phyloP scores from a whole-genome alignment of 2,888 invertebrate species.

The Synanthedon andrenaeformis region DNA sequence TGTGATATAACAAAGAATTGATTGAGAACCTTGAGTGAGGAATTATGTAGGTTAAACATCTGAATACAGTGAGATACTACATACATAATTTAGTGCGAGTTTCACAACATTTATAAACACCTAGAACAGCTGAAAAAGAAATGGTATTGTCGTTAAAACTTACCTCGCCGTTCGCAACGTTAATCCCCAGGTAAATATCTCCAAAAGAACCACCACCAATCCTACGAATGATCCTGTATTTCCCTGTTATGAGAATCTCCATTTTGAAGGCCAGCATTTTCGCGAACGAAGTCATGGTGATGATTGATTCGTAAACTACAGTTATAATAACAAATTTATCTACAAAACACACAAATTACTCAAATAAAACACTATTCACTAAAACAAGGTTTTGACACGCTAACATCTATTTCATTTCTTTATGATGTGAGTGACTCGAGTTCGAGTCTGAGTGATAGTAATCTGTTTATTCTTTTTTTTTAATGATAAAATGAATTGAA shows the following conservation, averaged over 20 bases:
- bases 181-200: slow-evolving; percentile 95
- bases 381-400: slow-evolving; percentile 21
- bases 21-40: background rate
- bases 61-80: background rate
- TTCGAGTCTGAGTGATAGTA: background rate
- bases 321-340: slow-evolving; percentile 13
- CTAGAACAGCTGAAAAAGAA: no score
- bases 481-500: no score
- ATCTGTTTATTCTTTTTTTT: background rate
- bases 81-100: background rate
- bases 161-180: slow-evolving; percentile 88
- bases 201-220: slow-evolving; percentile 98
- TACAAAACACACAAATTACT: slow-evolving; percentile 14
- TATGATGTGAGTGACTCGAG: slow-evolving; percentile 17
- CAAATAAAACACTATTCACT: slow-evolving; percentile 11
- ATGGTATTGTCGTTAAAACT: slow-evolving; percentile 20
- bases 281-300: slow-evolving; percentile 22
- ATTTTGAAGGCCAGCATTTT: slow-evolving; percentile 60
- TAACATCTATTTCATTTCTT: slow-evolving; percentile 17
- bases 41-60: background rate
- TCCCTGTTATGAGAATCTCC: slow-evolving; percentile 55
- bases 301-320: slow-evolving; percentile 10
- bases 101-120: background rate
- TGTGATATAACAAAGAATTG: background rate
- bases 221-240: slow-evolving; percentile 92